Base-by-base conservation (phyloP, 2,113 vertebrate genomes). In the Globicephala melas region DNA sequence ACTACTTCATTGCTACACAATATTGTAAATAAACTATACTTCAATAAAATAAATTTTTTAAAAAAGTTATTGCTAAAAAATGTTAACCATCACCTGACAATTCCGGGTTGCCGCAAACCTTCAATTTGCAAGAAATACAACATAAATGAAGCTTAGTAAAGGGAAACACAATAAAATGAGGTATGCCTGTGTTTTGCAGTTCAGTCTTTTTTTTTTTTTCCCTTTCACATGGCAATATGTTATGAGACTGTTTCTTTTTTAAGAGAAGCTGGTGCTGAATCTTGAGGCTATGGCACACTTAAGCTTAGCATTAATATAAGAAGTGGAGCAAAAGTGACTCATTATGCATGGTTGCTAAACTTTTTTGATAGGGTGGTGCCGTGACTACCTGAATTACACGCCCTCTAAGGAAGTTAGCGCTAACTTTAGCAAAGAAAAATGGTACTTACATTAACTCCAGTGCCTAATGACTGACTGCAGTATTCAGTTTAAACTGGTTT, bases 201-300 rank as follows among this genome's bases (percentile, higher is more conserved):
- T 53, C 53, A 55, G 20, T 65, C 85, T 65, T 89, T 81, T 71
- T 79, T 18, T 81, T 81, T 70, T 70, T 0, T 13, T 18, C 31
- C 28, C 83, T 91, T 94, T 68, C 38, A n/a, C 77, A 18, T 85
- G 79, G 33, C 67, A 83, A 9, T 93, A 50, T 82, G 23, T 85
- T 67, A 80, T 3, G 58, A 90, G 36, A 92, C 47, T 79, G 71
- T 71, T 94, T 91, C 81, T 86, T 93, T 96, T 97, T 89, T 92
- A 94, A 97, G 77, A 92, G 67, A 86, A 89, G 50, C 70, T 94
- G 70, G 60, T 76, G 65, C 67, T 87, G 77, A 70, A 8, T 93
- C 60, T 81, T 28, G 55, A 94, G 97, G 91, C 67, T 95, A 23
- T 92, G 53, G 76, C 63, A 92, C 28, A 53, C 74, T 87, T 88